Percentiles rank a stretch among this genome's conserved stretches.
phyloP scores from a whole-genome alignment of 2,113 vertebrate species.

The Lophochroa leadbeateri region DNA sequence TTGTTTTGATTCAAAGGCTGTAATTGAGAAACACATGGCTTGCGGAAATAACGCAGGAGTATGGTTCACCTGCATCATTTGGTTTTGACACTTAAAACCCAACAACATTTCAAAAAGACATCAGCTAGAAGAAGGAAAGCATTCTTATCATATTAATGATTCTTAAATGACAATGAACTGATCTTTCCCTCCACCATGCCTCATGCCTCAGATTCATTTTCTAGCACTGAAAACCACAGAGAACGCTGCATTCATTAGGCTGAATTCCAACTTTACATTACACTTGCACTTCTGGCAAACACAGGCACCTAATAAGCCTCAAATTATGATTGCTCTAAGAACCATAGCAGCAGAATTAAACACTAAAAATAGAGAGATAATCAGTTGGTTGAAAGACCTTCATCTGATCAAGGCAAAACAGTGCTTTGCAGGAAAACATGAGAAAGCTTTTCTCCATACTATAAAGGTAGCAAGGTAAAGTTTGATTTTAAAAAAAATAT shows the following conservation, averaged over 20 bases:
- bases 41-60: neutral
- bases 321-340: neutral
- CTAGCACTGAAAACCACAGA: neutral
- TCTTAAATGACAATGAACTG: neutral
- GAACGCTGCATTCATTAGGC: neutral
- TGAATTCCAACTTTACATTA: neutral
- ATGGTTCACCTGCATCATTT: neutral
- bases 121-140: neutral
- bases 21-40: neutral
- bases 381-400: neutral
- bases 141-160: neutral
- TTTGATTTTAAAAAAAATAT: neutral
- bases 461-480: neutral
- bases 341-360: neutral
- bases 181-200: neutral
- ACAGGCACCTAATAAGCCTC: neutral
- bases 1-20: neutral
- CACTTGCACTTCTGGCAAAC: neutral
- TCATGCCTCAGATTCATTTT: neutral
- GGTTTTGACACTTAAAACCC: neutral
- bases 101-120: neutral
- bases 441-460: neutral
- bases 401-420: neutral
- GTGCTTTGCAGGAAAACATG: neutral
- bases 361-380: neutral